Evolutionary conservation across 2,113 vertebrate genomes (phyloP).

Genomic region (Cepphus grylle): DNA sequence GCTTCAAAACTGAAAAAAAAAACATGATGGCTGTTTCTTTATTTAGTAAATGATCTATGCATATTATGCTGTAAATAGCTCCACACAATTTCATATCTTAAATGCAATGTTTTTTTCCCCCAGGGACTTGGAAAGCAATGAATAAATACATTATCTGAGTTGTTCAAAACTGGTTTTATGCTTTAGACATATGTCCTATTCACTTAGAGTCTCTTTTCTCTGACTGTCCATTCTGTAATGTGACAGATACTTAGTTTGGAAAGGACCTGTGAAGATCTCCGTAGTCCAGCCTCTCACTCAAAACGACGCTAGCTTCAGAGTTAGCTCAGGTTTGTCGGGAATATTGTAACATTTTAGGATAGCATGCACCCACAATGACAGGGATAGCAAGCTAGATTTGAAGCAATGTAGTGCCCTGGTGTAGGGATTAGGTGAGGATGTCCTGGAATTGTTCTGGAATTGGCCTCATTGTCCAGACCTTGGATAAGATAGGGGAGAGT

Average conservation of each 20-base stretch:
- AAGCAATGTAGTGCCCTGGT: neutral
- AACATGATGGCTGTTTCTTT: constrained; percentile 51
- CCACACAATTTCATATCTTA: neutral
- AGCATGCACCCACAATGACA: neutral
- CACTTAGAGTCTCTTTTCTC: neutral
- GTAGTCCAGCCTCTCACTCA: neutral
- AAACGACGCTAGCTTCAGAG: neutral
- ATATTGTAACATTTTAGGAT: neutral
- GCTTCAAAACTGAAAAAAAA: constrained; percentile 33
- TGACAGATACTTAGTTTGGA: neutral
- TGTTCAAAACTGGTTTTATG: neutral
- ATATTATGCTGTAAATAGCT: constrained; percentile 41
- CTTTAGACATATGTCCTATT: neutral
- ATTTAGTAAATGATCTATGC: constrained; percentile 52
- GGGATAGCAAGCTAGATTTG: neutral
- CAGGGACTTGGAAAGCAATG: constrained; percentile 24
- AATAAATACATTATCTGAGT: constrained; percentile 11
- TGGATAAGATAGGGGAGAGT: neutral
- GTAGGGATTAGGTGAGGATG: neutral
- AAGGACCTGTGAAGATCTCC: neutral
- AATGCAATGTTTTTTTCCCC: neutral
- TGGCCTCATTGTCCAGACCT: neutral
- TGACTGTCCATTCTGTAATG: neutral
- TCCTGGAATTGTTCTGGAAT: neutral
- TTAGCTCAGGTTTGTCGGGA: neutral